Base-by-base conservation (phyloP, 1,140 invertebrate species). In the Paralvinella palmiformis region DNA sequence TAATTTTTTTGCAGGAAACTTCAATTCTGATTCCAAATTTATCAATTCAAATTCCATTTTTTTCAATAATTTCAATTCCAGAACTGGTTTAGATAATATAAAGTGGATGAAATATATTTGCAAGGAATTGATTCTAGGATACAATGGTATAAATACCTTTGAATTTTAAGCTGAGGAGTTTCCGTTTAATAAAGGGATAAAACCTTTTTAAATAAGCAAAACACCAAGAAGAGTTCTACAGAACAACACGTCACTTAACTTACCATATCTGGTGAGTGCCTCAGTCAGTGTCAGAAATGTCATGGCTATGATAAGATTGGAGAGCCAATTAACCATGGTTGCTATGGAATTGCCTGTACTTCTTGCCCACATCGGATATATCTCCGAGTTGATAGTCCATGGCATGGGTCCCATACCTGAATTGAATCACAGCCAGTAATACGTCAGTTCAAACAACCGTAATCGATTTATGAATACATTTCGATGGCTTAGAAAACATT, bases 361-460 rank as follows among this genome's bases (percentile, higher is more conserved):
- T 59, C 86, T 71, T 7, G 85, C 84, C 86, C 86, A 87, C 29
- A 84, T 71, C 10, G 86, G 86, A 72, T 85, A 87, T 50, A 87
- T 86, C 74, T 87, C 86, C 20, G 85, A 84, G 71, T 86, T 87
- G 13, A 87, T 82, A 3, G 85, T 86, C 86, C 86, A 87, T 41
- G 86, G 86, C 82, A 87, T 85, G 22, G 85, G 84, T 13, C 86
- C 85, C 83, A 85, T 85, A 29, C 85, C 83, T 83, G 65, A 22
- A 70, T 68, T 35, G 56, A 17, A 57, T 29, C n/a, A 44, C 10
- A 44, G n/a, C 10, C 27, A 10, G n/a, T 7, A n/a, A 52, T 24
- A 5, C 48, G 27, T 24, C n/a, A 6, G 27, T 24, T 52, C 20
- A 52, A 29, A 7, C 7, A 58, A 32, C 29, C 24, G 10, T 13